Evolutionary conservation across 2,888 invertebrate genomes (phyloP), one percentile per base, ranked within the genome.

Genomic region (Eupithecia abbreviata): DNA sequence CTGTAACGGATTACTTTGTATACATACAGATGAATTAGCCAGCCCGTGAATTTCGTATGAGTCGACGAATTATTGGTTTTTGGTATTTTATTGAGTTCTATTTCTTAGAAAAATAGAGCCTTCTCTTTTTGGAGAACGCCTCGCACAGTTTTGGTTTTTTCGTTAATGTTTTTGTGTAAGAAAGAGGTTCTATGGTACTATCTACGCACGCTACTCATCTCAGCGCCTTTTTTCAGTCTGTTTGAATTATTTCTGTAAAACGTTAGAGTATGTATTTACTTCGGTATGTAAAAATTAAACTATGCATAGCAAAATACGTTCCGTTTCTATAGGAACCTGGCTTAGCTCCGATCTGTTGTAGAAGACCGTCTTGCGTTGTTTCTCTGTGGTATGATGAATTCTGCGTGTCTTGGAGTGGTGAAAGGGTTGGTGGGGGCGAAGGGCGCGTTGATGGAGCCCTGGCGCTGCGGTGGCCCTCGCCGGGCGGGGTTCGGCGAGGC

Each of bases 381-480:
- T n/a, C 95, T 87, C 82, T 93, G 93, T 68, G 95, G 95, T 77
- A 95, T 95, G 81, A 95, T 92, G 86, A 95, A 95, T 85, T 94
- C 94, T 0, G 95, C 87, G 85, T 92, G 91, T 4, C 91, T 88
- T 67, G 92, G 89, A 62, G 92, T 78, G 15, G 90, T 89, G 89
- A 93, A 94, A 74, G 90, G 94, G 91, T 92, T 95, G 84, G 90
- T 85, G 77, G 89, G 85, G 51, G 86, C 88, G 88, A 91, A 95
- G 72, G 90, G 90, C 66, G 88, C 90, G 82, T 87, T 85, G 72
- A 90, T 79, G 77, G 90, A 90, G 83, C 89, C 88, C 83, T 90
- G 91, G 67, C 91, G 88, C 82, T 85, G 88, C 18, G 88, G 84
- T 12, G 83, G 82, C 67, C 77, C 75, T 43, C 80, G 82, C 47